Conservation (phyloP, 1,140 invertebrate species). For the Trissolcus basalis region DNA sequence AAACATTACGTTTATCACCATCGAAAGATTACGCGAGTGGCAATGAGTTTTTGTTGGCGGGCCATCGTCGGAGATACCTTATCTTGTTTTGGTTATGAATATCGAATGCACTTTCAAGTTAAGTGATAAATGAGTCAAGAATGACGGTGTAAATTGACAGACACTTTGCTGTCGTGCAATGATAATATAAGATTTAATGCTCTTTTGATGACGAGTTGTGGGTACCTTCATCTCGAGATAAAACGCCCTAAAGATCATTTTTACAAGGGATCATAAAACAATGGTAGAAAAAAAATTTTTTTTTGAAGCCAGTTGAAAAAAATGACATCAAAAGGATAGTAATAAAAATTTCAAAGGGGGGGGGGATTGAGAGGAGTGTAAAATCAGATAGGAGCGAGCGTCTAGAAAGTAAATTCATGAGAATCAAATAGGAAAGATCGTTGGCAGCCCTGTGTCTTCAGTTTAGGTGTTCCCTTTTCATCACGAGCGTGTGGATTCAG, state of each 20-base stretch:
- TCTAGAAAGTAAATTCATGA: background rate
- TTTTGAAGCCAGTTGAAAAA: no score
- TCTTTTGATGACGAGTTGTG: background rate
- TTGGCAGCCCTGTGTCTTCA: slow-evolving; percentile 33
- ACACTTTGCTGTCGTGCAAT: background rate
- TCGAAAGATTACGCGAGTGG: no score
- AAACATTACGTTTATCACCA: no score
- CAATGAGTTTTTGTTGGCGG: no score
- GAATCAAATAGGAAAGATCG: slow-evolving; percentile 9
- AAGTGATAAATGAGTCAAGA: background rate
- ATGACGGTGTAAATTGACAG: background rate
- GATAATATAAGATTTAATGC: background rate
- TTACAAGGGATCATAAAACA: background rate
- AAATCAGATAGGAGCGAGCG: background rate
- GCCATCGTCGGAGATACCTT: background rate
- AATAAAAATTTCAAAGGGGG: no score
- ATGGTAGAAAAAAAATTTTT: no score
- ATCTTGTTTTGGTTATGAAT: slow-evolving; percentile 2
- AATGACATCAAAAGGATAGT: no score
- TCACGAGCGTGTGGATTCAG: slow-evolving; percentile 59
- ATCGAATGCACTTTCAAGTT: background rate
- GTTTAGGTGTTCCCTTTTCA: slow-evolving; percentile 64
- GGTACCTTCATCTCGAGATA: background rate
- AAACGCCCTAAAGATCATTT: background rate
- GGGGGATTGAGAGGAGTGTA: background rate